phyloP scores from a whole-genome alignment of 35 echinoderm and acorn worm genomes.

The Stichopus chloronotus region DNA sequence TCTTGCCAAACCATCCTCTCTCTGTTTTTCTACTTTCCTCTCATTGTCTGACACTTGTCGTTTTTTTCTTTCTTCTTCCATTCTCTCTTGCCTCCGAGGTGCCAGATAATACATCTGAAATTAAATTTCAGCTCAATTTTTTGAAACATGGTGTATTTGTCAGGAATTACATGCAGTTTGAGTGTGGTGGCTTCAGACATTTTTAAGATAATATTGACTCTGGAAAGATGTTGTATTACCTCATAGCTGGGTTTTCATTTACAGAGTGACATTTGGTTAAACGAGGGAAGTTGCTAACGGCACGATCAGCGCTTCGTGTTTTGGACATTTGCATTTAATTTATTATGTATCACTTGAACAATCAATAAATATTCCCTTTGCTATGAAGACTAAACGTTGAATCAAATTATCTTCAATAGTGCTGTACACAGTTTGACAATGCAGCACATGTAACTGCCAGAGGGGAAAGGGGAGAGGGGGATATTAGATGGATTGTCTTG shows the following conservation, averaged over 20 bases:
- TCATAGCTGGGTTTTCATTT: background rate
- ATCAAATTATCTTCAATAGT: no score
- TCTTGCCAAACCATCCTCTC: background rate
- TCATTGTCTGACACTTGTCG: background rate
- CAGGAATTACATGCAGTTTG: background rate
- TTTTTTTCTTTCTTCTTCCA: background rate
- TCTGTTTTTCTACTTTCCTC: background rate
- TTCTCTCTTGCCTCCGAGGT: background rate
- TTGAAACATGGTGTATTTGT: background rate
- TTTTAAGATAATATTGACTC: conserved; percentile 16
- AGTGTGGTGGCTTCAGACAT: background rate
- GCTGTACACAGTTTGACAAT: background rate
- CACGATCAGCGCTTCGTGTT: background rate
- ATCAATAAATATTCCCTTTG: background rate
- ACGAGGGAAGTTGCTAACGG: background rate
- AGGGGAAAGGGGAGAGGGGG: background rate
- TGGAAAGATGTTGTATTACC: background rate
- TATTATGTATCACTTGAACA: background rate
- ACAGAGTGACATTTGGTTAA: background rate
- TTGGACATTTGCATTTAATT: background rate
- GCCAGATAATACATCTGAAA: background rate
- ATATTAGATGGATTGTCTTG: no score
- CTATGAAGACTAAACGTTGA: no score
- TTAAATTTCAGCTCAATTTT: background rate
- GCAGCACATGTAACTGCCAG: background rate